A percentile compares a stretch with the other conserved stretches of the same genome.
Conservation (phyloP, 2,888 invertebrate genomes). For the Pheosia gnoma region DNA sequence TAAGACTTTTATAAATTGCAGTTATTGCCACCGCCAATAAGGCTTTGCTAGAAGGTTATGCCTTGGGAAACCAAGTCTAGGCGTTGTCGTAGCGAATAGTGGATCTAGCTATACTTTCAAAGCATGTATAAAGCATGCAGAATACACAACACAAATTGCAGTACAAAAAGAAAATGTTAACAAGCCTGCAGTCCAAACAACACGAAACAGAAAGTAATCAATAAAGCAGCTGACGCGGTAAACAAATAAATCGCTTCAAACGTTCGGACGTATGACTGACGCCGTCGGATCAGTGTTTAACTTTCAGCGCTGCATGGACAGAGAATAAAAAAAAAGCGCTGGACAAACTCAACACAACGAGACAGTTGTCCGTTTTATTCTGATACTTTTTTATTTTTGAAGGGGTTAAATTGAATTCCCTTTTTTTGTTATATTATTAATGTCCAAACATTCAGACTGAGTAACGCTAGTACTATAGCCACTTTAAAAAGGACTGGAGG, state of each 20-base stretch:
- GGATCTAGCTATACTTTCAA: too few species aligned
- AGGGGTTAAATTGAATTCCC: too few species aligned
- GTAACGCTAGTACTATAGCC: too few species aligned
- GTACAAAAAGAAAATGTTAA: neutral
- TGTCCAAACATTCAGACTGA: too few species aligned
- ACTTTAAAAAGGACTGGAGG: too few species aligned
- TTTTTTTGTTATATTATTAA: too few species aligned
- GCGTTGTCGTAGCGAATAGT: too few species aligned
- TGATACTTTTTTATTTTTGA: neutral
- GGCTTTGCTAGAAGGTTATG: too few species aligned
- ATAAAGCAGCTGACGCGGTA: constrained; percentile 3
- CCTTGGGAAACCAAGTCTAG: too few species aligned
- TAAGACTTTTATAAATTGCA: too few species aligned
- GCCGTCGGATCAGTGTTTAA: constrained; percentile 6
- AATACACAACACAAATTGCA: neutral
- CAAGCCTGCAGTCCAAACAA: neutral
- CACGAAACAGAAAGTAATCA: neutral
- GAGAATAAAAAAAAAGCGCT: neutral
- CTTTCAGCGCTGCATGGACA: neutral
- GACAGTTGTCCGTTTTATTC: neutral
- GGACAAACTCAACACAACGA: neutral
- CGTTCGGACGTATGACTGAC: constrained; percentile 7
- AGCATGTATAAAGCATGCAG: too few species aligned
- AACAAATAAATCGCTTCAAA: constrained; percentile 7
- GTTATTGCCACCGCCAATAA: too few species aligned